Evolutionary conservation across 1,140 invertebrate genomes (phyloP).

Genomic region (Bombus superbus): DNA sequence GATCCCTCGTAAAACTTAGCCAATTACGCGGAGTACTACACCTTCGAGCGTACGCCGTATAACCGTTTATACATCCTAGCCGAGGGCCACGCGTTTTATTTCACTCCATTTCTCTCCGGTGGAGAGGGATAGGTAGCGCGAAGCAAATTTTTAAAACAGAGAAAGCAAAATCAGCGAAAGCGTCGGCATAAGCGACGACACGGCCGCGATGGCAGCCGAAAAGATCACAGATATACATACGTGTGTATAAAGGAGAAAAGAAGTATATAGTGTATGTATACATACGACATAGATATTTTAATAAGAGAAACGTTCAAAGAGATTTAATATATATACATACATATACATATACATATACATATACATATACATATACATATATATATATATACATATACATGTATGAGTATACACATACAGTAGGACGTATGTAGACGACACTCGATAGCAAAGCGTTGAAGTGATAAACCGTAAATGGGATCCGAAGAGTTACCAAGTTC

Average conservation of each 20-base stretch:
- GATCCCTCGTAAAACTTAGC: neutral
- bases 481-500: conserved; percentile 65
- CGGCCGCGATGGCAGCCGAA: conserved; percentile 26
- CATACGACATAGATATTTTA: conserved; percentile 53
- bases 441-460: conserved; percentile 79
- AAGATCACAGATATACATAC: conserved; percentile 22
- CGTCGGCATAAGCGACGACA: neutral
- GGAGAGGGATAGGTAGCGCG: no score
- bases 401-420: conserved; percentile 44
- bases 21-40: neutral
- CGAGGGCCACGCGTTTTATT: conserved; percentile 2
- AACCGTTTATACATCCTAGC: neutral
- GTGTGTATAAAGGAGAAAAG: conserved; percentile 35
- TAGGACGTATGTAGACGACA: conserved; percentile 67
- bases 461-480: conserved; percentile 77
- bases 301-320: conserved; percentile 51
- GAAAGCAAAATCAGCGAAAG: neutral
- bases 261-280: conserved; percentile 51
- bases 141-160: neutral
- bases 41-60: neutral
- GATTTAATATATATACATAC: conserved; percentile 46
- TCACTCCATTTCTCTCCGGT: neutral
- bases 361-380: conserved; percentile 40
- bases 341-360: conserved; percentile 44
- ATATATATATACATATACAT: conserved; percentile 43